phyloP scores from a whole-genome alignment of 2,113 vertebrate genomes.

The Cranoglanis bouderius region DNA sequence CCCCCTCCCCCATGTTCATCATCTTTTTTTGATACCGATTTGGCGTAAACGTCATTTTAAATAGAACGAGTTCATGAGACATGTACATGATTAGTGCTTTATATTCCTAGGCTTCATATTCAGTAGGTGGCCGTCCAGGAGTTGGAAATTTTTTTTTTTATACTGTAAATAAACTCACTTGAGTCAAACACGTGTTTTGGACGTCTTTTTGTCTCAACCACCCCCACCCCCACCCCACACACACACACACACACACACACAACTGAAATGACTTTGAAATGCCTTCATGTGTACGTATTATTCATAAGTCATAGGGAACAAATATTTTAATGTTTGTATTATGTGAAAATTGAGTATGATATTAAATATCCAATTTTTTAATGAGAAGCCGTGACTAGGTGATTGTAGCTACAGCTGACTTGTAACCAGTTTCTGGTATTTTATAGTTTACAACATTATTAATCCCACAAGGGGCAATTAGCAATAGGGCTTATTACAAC shows the following conservation, averaged over 20 bases:
- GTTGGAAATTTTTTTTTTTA: conserved; percentile 50
- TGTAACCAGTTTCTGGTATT: too few species aligned
- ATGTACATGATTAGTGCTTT: conserved; percentile 42
- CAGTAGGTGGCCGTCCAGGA: conserved; percentile 21
- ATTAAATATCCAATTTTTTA: neutral
- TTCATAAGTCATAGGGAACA: neutral
- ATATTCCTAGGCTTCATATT: conserved; percentile 32
- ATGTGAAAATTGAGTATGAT: neutral
- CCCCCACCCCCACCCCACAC: too few species aligned
- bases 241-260: too few species aligned
- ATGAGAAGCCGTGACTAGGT: neutral
- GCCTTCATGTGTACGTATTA: neutral
- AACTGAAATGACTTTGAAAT: neutral
- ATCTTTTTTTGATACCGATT: conserved; percentile 38
- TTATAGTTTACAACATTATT: too few species aligned
- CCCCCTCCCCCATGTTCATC: neutral
- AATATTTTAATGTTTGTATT: neutral
- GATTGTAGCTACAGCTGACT: too few species aligned
- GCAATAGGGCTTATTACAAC: too few species aligned
- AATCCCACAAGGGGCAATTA: too few species aligned
- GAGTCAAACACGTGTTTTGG: conserved; percentile 14
- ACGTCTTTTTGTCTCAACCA: too few species aligned
- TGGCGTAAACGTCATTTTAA: conserved; percentile 30
- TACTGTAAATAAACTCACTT: conserved; percentile 58
- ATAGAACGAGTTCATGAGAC: conserved; percentile 4